These are phyloP conservation scores for Pseudobourletiella spinata DNA, from an alignment of 1,140 invertebrate species.

Conservation along the genomic window DNA sequence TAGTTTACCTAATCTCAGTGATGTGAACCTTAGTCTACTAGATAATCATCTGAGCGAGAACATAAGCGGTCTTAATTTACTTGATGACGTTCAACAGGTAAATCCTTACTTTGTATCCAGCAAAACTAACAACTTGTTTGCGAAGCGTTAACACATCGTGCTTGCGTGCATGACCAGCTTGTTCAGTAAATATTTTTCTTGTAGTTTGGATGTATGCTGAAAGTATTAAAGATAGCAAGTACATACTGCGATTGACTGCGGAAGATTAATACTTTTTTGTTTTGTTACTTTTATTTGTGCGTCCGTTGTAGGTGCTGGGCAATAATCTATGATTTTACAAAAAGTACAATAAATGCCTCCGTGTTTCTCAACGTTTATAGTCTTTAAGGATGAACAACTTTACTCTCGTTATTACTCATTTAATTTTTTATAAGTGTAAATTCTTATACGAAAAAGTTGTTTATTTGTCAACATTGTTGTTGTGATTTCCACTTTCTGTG, in stretches of 20 bases:
- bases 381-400: no score
- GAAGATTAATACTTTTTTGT: neutral
- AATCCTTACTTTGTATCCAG: neutral
- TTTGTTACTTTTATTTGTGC: neutral
- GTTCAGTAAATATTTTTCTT: no score
- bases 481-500: no score
- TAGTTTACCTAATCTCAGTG: conserved; percentile 35
- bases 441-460: no score
- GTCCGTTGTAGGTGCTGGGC: neutral
- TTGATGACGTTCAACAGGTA: conserved; percentile 8
- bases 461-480: no score
- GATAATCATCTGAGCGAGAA: conserved; percentile 37
- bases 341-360: neutral
- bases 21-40: conserved; percentile 36
- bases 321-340: neutral
- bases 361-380: no score
- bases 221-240: neutral
- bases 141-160: neutral
- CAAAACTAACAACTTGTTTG: neutral
- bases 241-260: neutral
- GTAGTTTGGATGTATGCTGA: no score
- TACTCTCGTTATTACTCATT: neutral
- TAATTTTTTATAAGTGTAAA: neutral
- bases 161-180: no score
- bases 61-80: conserved; percentile 19